These are phyloP conservation scores for Meriones unguiculatus DNA, from an alignment of 2,113 vertebrate species.

Conservation along the genomic window DNA sequence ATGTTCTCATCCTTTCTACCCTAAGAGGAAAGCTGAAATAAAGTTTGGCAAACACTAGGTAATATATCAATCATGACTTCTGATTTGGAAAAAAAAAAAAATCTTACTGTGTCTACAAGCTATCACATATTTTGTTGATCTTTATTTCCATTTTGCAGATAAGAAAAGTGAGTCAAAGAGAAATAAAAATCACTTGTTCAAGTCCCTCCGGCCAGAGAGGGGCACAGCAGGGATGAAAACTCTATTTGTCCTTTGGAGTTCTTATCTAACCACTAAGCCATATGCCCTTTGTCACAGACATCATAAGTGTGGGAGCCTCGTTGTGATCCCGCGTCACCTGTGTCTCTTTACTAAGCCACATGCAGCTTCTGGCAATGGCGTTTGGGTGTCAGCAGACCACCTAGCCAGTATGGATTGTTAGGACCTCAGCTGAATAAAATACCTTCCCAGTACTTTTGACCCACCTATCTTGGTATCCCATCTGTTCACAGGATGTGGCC, in stretches of 20 bases:
- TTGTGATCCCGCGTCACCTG: not conserved
- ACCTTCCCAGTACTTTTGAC: slow-evolving; percentile 34
- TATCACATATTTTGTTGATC: slow-evolving; percentile 53
- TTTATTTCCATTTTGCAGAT: slow-evolving; percentile 18
- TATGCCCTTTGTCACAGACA: not conserved
- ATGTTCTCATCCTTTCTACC: not conserved
- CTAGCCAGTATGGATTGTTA: slow-evolving; percentile 38
- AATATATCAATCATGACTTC: not conserved
- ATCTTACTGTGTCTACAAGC: not conserved
- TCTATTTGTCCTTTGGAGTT: slow-evolving; percentile 14
- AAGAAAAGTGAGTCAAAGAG: slow-evolving; percentile 16
- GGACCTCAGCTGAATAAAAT: slow-evolving; percentile 12
- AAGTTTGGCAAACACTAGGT: not conserved
- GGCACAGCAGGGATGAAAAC: not conserved
- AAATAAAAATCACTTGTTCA: slow-evolving; percentile 2
- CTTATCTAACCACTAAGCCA: not conserved
- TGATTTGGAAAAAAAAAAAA: not conserved
- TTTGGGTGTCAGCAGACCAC: not conserved
- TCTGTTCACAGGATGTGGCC: slow-evolving; percentile 50
- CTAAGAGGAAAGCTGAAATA: slow-evolving; percentile 1
- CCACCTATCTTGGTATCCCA: slow-evolving; percentile 35
- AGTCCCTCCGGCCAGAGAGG: not conserved
- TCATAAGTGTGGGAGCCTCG: not conserved
- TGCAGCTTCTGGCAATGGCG: not conserved
- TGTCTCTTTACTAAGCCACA: not conserved